Conservation (phyloP, 2,797 vertebrate species). For the Taenioides sp. region DNA sequence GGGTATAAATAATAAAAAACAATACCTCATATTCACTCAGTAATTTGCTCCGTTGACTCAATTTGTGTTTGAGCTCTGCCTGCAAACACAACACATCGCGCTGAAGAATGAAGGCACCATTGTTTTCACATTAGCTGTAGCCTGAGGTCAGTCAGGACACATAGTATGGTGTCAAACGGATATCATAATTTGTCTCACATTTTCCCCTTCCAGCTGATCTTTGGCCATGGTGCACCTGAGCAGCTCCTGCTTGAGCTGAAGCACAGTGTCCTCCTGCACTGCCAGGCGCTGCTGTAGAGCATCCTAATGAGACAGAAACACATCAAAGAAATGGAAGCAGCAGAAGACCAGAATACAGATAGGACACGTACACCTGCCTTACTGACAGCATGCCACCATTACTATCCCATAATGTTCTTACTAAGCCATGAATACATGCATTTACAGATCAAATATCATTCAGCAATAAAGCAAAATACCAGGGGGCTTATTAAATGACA, state of each 20-base stretch:
- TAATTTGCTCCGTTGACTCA: slow-evolving; percentile 87
- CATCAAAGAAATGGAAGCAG: slow-evolving; percentile 51
- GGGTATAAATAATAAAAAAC: slow-evolving; percentile 27
- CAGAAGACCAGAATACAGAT: slow-evolving; percentile 44
- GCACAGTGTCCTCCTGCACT: slow-evolving; percentile 89
- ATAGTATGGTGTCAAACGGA: slow-evolving; percentile 40
- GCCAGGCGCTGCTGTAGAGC: slow-evolving; percentile 93
- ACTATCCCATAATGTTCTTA: slow-evolving; percentile 4
- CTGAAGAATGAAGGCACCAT: slow-evolving; percentile 10
- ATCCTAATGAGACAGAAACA: slow-evolving; percentile 80
- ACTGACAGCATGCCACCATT: slow-evolving; percentile 2
- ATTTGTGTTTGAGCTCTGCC: slow-evolving; percentile 91
- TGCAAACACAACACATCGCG: slow-evolving; percentile 59
- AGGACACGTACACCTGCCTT: slow-evolving; percentile 24
- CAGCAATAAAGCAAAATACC: slow-evolving; percentile 1
- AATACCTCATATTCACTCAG: slow-evolving; percentile 89
- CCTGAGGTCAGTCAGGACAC: slow-evolving; percentile 29
- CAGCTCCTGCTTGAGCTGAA: slow-evolving; percentile 96
- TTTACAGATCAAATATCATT: slow-evolving; percentile 14
- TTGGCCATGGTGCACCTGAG: slow-evolving; percentile 92
- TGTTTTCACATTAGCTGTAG: slow-evolving; percentile 17
- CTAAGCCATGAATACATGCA: slow-evolving; percentile 8
- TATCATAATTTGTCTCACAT: slow-evolving; percentile 80
- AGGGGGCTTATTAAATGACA: slow-evolving; percentile 22
- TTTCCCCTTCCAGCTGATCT: slow-evolving; percentile 93